These are phyloP conservation scores for Sorex maritimensis DNA, from an alignment of 2,797 vertebrate species.

Conservation along the genomic window DNA sequence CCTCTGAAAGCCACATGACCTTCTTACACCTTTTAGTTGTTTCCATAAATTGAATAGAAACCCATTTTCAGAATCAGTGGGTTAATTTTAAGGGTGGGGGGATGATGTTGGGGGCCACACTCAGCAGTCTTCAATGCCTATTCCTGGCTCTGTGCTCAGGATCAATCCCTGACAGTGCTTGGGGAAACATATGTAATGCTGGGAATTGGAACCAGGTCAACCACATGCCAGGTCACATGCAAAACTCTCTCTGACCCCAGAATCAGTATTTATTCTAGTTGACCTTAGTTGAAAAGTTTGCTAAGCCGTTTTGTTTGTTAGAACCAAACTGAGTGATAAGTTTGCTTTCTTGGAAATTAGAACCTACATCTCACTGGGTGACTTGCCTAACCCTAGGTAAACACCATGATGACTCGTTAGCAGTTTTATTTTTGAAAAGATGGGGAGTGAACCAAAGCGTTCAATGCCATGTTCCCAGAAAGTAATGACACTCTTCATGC, in stretches of 20 bases:
- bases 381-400: conserved; percentile 82
- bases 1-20: background rate
- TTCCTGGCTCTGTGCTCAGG: too few relatives aligned
- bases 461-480: conserved; percentile 87
- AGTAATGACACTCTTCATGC: conserved; percentile 64
- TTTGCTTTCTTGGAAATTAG: conserved; percentile 82
- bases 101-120: too few relatives aligned
- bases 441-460: conserved; percentile 64
- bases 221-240: too few relatives aligned
- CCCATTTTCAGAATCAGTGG: background rate
- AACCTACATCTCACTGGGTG: conserved; percentile 81
- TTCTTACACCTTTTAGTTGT: conserved; percentile 23
- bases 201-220: too few relatives aligned
- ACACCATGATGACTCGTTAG: conserved; percentile 68
- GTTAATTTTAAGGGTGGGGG: background rate
- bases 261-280: conserved; percentile 9
- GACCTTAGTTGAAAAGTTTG: conserved; percentile 19
- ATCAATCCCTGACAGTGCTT: too few relatives aligned
- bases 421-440: conserved; percentile 43
- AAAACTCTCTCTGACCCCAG: too few relatives aligned
- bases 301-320: conserved; percentile 63
- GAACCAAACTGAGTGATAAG: conserved; percentile 77
- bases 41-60: background rate
- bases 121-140: too few relatives aligned
- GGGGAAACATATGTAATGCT: too few relatives aligned